Conservation (phyloP, 1,140 invertebrate genomes). For the Melipona quadrifasciata region DNA sequence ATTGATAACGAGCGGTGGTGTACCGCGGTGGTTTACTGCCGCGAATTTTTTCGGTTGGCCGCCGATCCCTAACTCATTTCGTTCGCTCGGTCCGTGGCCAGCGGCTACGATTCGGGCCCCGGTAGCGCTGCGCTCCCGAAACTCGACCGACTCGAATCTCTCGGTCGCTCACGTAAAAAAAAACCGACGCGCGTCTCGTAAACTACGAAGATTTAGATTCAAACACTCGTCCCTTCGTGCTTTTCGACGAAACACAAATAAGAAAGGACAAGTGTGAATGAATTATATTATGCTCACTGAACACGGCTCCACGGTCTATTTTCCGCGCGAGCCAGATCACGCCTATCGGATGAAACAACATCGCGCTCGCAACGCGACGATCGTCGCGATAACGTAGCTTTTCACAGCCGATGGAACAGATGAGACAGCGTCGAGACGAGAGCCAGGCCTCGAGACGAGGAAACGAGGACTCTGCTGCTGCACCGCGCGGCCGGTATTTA, state of each 20-base stretch:
- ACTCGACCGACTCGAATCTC: conserved; percentile 12
- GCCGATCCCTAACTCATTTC: conserved; percentile 25
- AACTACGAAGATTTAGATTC: conserved; percentile 1
- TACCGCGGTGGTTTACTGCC: conserved; percentile 45
- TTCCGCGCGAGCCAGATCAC: not conserved
- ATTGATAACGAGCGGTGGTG: conserved; percentile 67
- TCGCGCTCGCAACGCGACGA: not conserved
- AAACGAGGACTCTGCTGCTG: conserved; percentile 52
- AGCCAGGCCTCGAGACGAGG: conserved; percentile 56
- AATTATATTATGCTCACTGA: no score
- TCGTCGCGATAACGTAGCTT: not conserved
- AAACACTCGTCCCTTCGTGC: not conserved
- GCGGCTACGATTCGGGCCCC: not conserved
- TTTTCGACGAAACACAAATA: no score
- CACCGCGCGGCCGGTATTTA: conserved; percentile 55
- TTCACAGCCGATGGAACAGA: not conserved
- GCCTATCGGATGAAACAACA: not conserved
- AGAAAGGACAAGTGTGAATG: no score
- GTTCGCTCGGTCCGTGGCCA: not conserved
- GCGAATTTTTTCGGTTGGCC: conserved; percentile 40
- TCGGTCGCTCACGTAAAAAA: conserved; percentile 3
- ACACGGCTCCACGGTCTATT: not conserved
- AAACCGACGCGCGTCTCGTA: not conserved
- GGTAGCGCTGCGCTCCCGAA: not conserved
- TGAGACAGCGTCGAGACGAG: conserved; percentile 55